Percentiles rank a stretch among this genome's conserved stretches.
Conservation (phyloP, 2,113 vertebrate species). For the Pluvianellus socialis region DNA sequence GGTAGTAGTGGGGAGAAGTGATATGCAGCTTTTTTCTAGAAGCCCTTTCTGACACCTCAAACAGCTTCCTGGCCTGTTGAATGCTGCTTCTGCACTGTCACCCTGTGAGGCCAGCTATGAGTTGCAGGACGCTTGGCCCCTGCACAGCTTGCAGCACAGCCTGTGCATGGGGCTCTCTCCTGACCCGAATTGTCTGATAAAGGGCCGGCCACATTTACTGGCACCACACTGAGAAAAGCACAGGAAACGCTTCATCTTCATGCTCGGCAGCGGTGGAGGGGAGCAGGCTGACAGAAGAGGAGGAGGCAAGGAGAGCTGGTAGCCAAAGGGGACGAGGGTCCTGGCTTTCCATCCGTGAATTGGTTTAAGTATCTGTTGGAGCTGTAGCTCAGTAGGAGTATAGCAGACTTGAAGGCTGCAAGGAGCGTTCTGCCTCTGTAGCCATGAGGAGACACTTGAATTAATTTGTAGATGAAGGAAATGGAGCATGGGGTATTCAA, state of each 20-base stretch:
- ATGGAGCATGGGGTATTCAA: neutral
- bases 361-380: neutral
- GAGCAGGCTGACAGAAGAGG: neutral
- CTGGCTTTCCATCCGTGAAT: neutral
- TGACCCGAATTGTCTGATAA: neutral
- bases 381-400: neutral
- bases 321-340: neutral
- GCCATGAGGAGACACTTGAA: constrained; percentile 10
- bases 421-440: neutral
- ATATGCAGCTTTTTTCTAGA: neutral
- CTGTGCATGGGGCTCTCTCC: neutral
- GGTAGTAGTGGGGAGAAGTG: neutral
- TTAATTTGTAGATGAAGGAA: constrained; percentile 35
- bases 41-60: neutral
- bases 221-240: neutral
- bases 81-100: neutral
- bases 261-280: neutral
- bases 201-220: neutral
- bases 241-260: neutral
- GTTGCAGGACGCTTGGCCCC: neutral
- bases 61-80: neutral
- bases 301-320: neutral
- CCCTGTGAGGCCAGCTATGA: neutral
- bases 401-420: neutral
- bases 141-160: neutral